Evolutionary conservation across 2,888 invertebrate species (phyloP), one percentile per base, ranked within the genome.

Genomic region (Hyppa rectilinea): DNA sequence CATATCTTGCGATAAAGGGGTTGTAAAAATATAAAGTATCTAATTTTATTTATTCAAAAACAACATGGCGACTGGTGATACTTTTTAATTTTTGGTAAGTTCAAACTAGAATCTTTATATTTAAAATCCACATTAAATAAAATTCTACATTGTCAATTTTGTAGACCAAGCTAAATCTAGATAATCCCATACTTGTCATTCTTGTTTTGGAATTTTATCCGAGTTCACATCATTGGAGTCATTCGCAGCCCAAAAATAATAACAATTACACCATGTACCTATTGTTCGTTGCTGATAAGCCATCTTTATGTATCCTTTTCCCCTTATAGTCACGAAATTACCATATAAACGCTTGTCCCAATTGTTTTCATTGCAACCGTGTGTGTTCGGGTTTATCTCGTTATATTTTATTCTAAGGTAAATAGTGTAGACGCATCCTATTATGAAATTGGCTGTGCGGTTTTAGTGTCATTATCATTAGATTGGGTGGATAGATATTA

Each of bases 351-450:
- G 71, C 2, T 64, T 59, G 36, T 40, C 53, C 40, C 60, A n/a
- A 75, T 79, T 53, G 59, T 45, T 81, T 73, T 69, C 55, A 67
- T 65, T 65, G 67, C 40, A 66, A 23, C 26, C 10, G 29, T 71
- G 59, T 60, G 49, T 67, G 65, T 74, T 82, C 40, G 43, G 62
- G 59, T 64, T 73, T 80, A 69, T 55, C 58, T 59, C 58, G 40
- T 66, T 64, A 38, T 63, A 53, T 69, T 75, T 62, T 65, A 52
- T 47, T n/a, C 29, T 12, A 12, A 7, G 26, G n/a, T 69, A 45
- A n/a, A 64, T 70, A 58, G 56, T 72, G 61, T 69, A 64, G 23
- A 71, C 70, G 74, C 61, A 67, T 71, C 59, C 50, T 60, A 58
- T 71, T 69, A 55, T 60, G 40, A 69, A 59, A 70, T 55, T 66